phyloP scores from a whole-genome alignment of 2,888 invertebrate species.

The Tenthredo livida region DNA sequence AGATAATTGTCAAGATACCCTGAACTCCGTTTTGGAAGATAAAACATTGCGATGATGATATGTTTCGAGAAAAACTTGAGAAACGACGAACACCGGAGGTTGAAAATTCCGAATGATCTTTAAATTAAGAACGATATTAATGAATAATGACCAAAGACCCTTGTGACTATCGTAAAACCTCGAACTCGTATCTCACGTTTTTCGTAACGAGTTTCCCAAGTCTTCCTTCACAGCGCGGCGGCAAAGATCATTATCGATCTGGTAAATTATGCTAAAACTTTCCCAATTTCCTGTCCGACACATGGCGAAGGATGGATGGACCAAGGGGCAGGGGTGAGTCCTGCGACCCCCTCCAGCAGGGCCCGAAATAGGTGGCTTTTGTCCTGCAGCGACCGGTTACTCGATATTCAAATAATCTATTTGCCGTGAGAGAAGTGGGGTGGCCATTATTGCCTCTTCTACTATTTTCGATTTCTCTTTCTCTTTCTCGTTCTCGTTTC shows the following conservation, averaged over 20 bases:
- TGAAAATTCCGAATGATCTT: no score
- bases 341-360: not conserved
- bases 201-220: not conserved
- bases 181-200: not conserved
- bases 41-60: not conserved
- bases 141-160: not conserved
- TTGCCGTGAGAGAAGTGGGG: not conserved
- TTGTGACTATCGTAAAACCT: not conserved
- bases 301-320: slow-evolving; percentile 39
- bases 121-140: not conserved
- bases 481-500: not conserved
- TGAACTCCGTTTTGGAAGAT: not conserved
- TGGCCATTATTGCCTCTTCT: not conserved
- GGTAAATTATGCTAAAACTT: slow-evolving; percentile 43
- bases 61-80: no score
- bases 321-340: not conserved
- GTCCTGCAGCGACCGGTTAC: slow-evolving; percentile 23
- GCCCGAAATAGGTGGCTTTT: slow-evolving; percentile 35
- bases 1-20: not conserved
- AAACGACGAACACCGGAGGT: no score
- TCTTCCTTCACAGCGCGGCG: not conserved
- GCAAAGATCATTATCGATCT: slow-evolving; percentile 30
- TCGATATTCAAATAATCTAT: slow-evolving; percentile 52
- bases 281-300: slow-evolving; percentile 43
- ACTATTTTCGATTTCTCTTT: not conserved